These are phyloP conservation scores for Somateria mollissima DNA, from an alignment of 2,797 vertebrate species.

Conservation along the genomic window DNA sequence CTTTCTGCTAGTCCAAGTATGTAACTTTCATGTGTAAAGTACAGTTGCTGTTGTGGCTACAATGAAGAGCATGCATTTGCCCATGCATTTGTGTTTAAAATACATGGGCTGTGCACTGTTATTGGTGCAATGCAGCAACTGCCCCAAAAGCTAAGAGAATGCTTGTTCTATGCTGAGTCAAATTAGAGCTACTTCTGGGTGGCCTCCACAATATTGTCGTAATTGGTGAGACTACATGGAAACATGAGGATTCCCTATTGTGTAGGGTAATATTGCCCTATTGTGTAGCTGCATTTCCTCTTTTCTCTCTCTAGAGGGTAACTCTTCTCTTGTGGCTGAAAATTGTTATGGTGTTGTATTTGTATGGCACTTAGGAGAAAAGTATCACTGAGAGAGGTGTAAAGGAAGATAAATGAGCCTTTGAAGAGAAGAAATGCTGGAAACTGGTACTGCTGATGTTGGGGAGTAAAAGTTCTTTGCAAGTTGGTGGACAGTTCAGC, in stretches of 20 bases:
- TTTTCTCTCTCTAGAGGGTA: neutral
- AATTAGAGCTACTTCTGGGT: neutral
- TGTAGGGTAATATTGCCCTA: neutral
- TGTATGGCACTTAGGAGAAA: neutral
- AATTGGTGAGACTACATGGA: neutral
- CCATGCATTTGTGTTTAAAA: neutral
- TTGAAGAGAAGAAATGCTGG: neutral
- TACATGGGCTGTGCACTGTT: neutral
- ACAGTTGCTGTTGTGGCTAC: neutral
- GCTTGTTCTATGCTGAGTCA: neutral
- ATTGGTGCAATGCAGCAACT: neutral
- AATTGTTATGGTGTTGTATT: neutral
- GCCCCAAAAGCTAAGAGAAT: neutral
- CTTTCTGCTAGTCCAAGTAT: neutral
- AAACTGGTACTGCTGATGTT: neutral
- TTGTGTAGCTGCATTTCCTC: neutral
- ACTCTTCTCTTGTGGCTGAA: neutral
- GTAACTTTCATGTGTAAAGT: neutral
- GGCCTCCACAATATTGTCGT: neutral
- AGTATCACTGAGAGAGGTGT: neutral
- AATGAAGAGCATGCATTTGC: neutral
- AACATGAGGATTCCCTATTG: accelerated
- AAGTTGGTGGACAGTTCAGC: neutral
- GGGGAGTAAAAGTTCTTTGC: neutral
- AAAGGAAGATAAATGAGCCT: neutral